Evolutionary conservation across 2,113 vertebrate genomes (phyloP).

Genomic region (Hystrix cristata): DNA sequence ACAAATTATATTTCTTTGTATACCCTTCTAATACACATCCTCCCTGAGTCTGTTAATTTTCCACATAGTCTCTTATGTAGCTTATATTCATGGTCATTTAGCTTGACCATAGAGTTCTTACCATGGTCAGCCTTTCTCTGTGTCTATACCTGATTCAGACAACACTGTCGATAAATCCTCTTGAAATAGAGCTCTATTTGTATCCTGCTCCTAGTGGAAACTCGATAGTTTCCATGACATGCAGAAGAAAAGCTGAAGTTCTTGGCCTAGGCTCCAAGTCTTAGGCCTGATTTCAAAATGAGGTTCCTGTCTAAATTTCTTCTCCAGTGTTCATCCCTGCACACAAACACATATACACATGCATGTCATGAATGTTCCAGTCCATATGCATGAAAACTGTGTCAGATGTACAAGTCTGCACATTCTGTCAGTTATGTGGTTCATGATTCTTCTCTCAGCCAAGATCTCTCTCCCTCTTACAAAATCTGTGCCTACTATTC

Average conservation of each 20-base stretch:
- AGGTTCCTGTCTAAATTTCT: background rate
- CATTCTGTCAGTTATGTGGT: background rate
- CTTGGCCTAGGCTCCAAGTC: background rate
- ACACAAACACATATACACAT: rapidly evolving
- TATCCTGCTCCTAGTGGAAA: background rate
- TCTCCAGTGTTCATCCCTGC: background rate
- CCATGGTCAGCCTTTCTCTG: background rate
- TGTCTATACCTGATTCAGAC: background rate
- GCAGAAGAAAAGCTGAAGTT: background rate
- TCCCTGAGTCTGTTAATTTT: background rate
- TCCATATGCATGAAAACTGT: background rate
- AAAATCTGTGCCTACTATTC: background rate
- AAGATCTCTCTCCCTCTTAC: background rate
- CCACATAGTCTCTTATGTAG: background rate
- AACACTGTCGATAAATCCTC: background rate
- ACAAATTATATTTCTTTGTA: background rate
- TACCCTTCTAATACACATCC: background rate
- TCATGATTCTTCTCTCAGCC: background rate
- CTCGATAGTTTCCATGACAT: background rate
- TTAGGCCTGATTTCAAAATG: background rate
- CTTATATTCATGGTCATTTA: too few relatives aligned
- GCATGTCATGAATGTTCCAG: background rate
- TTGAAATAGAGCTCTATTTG: background rate
- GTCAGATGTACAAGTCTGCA: background rate
- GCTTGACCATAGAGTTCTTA: background rate